Evolutionary conservation across 2,113 vertebrate species (phyloP), one percentile per base, ranked within the genome.

Genomic region (Anhinga rufa): DNA sequence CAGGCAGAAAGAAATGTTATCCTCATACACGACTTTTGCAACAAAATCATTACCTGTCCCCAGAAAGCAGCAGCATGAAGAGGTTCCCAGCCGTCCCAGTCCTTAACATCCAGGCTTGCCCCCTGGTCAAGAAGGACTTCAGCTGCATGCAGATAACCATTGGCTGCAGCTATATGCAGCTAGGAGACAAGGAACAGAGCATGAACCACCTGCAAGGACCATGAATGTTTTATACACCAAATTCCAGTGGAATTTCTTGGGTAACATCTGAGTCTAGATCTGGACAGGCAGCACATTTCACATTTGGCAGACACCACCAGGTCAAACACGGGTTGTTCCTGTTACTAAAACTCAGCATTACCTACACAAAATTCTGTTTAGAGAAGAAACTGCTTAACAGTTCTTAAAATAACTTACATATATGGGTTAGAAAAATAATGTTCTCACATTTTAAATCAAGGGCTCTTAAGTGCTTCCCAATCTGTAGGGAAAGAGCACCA

Each of bases 1-100:
- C 72, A 74, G 58, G 38, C 64, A 96, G 26, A 64, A 80, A 28
- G 65, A 82, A 80, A 49, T 9, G 17, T 54, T 58, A 49, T 24
- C 46, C 34, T 76, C 34, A 17, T 16, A 48, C 6, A 1, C 1
- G 32, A 80, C 31, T 36, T 22, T 34, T 62, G 7, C 13, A 81
- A 88, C 4, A 9, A 72, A 93, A 88, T 44, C 82, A 54, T 96
- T 95, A 99, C 99, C 98, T 99, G 99, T 96, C 99, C 99, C 99
- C 99, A 99, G 98, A 99, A 99, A 17, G 99, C 99, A 61, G 99
- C 99, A 36, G 99, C 99, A 4, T 99, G 99, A 68, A 99, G 98
- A 32, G 99, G 99, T 95, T 99, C 99, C 99, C 99, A 99, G 92
- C 99, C 99, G 9, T 99, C 99, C 71, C 98, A 98, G 97, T 99